Percentiles rank a stretch among this genome's conserved stretches.
These are phyloP conservation scores for Aricia artaxerxes DNA, from an alignment of 2,888 invertebrate species.

Conservation along the genomic window DNA sequence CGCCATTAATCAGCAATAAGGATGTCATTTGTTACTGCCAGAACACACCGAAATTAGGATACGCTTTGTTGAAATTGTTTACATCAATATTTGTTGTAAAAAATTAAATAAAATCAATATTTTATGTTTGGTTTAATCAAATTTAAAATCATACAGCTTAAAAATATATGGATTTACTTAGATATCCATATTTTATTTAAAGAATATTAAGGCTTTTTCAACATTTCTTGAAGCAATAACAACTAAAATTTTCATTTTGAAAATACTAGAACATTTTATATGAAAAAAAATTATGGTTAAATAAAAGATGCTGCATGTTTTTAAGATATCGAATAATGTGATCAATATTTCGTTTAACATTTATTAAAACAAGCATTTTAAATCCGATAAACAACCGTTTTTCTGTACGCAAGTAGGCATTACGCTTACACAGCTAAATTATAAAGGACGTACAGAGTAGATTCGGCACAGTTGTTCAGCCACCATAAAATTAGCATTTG, in stretches of 20 bases:
- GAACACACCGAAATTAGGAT: not conserved
- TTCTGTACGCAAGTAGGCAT: constrained; percentile 49
- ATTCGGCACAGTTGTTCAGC: constrained; percentile 78
- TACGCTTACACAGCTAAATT: constrained; percentile 72
- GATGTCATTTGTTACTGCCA: constrained; percentile 18
- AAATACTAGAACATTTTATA: too few relatives aligned
- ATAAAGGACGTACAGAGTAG: constrained; percentile 69
- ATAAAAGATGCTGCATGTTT: too few relatives aligned
- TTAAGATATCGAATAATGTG: too few relatives aligned
- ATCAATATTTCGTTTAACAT: not conserved
- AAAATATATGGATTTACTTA: not conserved
- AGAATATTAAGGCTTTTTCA: too few relatives aligned
- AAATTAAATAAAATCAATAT: not conserved
- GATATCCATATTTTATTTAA: too few relatives aligned
- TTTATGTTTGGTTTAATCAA: not conserved
- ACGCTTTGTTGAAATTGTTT: not conserved
- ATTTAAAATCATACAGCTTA: not conserved
- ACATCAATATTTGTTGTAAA: not conserved
- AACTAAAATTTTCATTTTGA: too few relatives aligned
- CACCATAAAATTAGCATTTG: constrained; percentile 81
- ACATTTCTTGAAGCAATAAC: too few relatives aligned
- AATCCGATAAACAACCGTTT: not conserved
- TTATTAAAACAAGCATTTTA: not conserved
- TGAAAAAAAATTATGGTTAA: too few relatives aligned
- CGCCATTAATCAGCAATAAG: constrained; percentile 68